Base-by-base conservation (phyloP, 2,113 vertebrate genomes). In the Callopanchax toddi region DNA sequence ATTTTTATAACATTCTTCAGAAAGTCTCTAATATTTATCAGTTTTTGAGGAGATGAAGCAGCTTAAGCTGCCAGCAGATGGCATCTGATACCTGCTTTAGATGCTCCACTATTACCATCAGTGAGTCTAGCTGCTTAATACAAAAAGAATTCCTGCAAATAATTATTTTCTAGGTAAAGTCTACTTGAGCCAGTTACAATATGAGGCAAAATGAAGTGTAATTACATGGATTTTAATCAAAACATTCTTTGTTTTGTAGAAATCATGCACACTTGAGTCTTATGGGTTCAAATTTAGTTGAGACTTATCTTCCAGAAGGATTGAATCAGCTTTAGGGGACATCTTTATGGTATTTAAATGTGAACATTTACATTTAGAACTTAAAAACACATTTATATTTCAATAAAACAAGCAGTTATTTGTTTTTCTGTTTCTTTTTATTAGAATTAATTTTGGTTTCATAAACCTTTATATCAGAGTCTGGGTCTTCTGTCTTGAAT, bases 31-130 rank as follows among this genome's bases (percentile, higher is more conserved):
- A 25, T 29, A 16, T 25, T 32, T 4, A 7, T 32, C 3, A 17
- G 46, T n/a, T 44, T 22, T 61, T 26, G 58, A 25, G 46, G 48
- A 50, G 36, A 10, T 63, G 55, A 26, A 60, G 39, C 32, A 21
- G 6, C 55, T 18, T 0, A 6, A 54, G 17, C 22, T 8, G 40
- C 88, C 92, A 89, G 86, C 82, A 92, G 92, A 87, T 91, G 92
- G 89, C 91, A 71, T 83, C 73, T 91, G 74, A 71, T 22, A 34
- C 87, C 90, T 89, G 81, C 81, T 63, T 52, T 84, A 86, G 66
- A 70, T 36, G 17, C 12, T 3, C 11, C 56, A 17, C 44, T 12
- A 12, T 34, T 12, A 32, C 56, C 11, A 4, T 61, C 9, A 32
- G 18, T 58, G 67, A 37, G 37, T 37, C n/a, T n/a, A n/a, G 16